Conservation (phyloP, 1,140 invertebrate species). For the Phthorimaea operculella region DNA sequence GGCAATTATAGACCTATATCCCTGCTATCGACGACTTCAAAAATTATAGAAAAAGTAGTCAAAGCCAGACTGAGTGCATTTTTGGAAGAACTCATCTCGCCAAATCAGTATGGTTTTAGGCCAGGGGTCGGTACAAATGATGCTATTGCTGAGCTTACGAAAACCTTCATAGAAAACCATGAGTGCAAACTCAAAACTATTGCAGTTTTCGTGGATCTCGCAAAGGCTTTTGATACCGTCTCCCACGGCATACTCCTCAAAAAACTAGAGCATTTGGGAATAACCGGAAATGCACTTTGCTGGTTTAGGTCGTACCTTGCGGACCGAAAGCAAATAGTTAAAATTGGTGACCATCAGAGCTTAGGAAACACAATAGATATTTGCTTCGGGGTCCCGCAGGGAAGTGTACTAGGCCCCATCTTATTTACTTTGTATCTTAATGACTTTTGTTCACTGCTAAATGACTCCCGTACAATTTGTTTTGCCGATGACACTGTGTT, state of each 20-base stretch:
- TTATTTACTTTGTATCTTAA: background rate
- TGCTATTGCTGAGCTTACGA: conserved; percentile 1
- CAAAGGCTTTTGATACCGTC: background rate
- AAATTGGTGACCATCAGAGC: background rate
- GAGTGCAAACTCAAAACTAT: background rate
- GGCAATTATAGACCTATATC: conserved; percentile 7
- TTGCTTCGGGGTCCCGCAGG: background rate
- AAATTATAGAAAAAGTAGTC: conserved; percentile 6
- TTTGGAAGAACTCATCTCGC: background rate
- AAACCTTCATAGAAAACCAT: conserved; percentile 3
- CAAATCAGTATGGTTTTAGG: conserved; percentile 7
- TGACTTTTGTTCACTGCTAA: background rate
- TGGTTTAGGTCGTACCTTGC: background rate
- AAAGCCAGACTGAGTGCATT: background rate
- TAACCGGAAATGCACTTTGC: background rate
- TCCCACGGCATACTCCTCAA: background rate
- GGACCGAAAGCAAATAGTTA: background rate
- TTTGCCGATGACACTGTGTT: background rate
- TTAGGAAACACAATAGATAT: background rate
- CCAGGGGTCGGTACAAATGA: background rate
- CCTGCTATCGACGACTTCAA: background rate
- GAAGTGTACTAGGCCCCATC: background rate
- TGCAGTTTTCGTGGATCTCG: background rate
- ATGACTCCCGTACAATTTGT: background rate
- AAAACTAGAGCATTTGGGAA: background rate